Base-by-base conservation (phyloP, 2,797 vertebrate species). In the Sphaeramia orbicularis region DNA sequence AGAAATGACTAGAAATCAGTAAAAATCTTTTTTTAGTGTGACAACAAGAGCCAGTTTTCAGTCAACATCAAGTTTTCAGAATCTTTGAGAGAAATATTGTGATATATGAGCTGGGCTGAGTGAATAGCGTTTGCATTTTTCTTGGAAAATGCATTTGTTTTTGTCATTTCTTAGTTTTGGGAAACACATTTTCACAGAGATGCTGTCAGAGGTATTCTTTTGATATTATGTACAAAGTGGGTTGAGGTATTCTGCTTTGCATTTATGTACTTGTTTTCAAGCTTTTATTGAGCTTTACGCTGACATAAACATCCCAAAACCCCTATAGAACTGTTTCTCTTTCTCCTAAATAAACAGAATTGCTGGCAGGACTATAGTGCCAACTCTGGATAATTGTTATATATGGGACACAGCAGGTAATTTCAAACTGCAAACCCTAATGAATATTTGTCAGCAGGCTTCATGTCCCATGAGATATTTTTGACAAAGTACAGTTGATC, bases 391-490 rank as follows among this genome's bases (percentile, higher is more conserved):
- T 86, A 72, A 78, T 66, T 85, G 54, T 72, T 59, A 69, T 77
- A 80, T 69, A 63, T 44, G 45, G 57, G 51, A 49, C 36, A 79
- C 54, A 60, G 71, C 32, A 49, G 54, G 57, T 78, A 41, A 72
- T 66, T 67, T 57, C 50, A 66, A 72, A 72, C 38, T 57, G 57
- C 69, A 50, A 71, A 78, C 84, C 66, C 65, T 81, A 84, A 78
- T 89, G 71, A 83, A 78, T 79, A 80, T 86, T 76, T 83, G 76
- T 81, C 80, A 75, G 79, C 69, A 75, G 55, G 72, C 52, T 53
- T 78, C 59, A 79, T 84, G 63, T 70, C 64, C 62, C 42, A 6
- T 51, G 51, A 68, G 58, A 62, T 80, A 72, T 58, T 64, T 63
- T 61, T 45, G 47, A 76, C 67, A 76, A 81, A 81, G 69, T 78